Evolutionary conservation across 2,797 vertebrate species (phyloP).

Genomic region (Psittacula echo): DNA sequence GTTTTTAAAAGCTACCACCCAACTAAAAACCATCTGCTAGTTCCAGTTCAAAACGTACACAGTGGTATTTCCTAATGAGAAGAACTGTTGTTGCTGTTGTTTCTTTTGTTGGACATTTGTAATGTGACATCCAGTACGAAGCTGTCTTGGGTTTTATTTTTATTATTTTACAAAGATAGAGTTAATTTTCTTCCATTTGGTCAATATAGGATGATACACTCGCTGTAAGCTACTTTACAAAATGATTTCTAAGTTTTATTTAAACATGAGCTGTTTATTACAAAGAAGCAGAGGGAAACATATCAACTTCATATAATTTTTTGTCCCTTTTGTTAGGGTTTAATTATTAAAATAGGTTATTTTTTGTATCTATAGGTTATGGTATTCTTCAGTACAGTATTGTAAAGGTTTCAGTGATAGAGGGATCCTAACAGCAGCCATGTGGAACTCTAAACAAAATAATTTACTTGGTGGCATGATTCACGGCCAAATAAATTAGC

Average conservation of each 20-base stretch:
- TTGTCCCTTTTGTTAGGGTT: not conserved
- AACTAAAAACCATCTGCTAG: not conserved
- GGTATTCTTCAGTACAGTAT: not conserved
- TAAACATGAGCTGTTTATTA: not conserved
- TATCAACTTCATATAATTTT: not conserved
- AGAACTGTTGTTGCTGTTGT: not conserved
- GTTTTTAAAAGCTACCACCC: not conserved
- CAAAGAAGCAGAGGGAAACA: not conserved
- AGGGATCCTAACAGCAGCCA: not conserved
- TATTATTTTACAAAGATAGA: not conserved
- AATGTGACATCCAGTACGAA: not conserved
- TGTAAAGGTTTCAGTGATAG: not conserved
- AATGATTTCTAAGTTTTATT: not conserved
- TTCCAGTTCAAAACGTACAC: not conserved
- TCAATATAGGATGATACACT: not conserved
- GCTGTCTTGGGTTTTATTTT: not conserved
- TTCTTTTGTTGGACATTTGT: not conserved
- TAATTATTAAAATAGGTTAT: not conserved
- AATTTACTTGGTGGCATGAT: not conserved
- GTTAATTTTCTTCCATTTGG: not conserved
- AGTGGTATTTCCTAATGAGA: conserved; percentile 1
- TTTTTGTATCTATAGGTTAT: not conserved
- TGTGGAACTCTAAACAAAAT: not conserved
- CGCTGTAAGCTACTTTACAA: not conserved
- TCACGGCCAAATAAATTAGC: conserved; percentile 17